Evolutionary conservation across 2,888 invertebrate species (phyloP).

Genomic region (Lumbricus terrestris): DNA sequence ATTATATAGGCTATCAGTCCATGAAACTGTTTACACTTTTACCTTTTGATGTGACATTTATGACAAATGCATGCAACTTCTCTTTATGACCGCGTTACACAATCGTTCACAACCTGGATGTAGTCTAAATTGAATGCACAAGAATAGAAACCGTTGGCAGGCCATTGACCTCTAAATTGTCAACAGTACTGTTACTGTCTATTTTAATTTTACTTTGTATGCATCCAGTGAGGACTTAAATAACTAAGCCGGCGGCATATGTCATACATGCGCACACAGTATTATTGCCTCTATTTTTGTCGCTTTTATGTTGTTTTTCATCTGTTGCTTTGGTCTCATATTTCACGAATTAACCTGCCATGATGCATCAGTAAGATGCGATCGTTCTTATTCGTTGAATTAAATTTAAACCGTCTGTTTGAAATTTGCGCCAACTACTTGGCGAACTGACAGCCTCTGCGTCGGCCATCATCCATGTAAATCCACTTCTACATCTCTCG

Average conservation of each 20-base stretch:
- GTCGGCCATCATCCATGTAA: too few relatives aligned
- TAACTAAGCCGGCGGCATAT: too few relatives aligned
- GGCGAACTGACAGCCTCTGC: not conserved
- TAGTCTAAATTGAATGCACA: not conserved
- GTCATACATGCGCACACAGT: not conserved
- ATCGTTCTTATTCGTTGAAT: not conserved
- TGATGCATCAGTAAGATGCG: not conserved
- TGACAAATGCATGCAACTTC: not conserved
- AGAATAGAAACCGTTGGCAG: not conserved
- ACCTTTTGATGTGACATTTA: not conserved
- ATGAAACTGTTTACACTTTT: not conserved
- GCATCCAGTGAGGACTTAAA: not conserved
- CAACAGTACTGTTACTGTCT: too few relatives aligned
- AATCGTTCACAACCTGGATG: not conserved
- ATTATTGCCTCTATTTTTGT: not conserved
- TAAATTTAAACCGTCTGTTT: not conserved
- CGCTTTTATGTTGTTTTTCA: too few relatives aligned
- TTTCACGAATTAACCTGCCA: not conserved
- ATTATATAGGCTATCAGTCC: not conserved
- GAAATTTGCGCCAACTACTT: not conserved
- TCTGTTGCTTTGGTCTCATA: too few relatives aligned
- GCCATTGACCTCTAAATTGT: not conserved
- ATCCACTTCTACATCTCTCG: not conserved
- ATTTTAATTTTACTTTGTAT: not conserved
- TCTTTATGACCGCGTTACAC: not conserved